phyloP scores from a whole-genome alignment of 1,140 invertebrate species.

The Zaprionus camerounensis region DNA sequence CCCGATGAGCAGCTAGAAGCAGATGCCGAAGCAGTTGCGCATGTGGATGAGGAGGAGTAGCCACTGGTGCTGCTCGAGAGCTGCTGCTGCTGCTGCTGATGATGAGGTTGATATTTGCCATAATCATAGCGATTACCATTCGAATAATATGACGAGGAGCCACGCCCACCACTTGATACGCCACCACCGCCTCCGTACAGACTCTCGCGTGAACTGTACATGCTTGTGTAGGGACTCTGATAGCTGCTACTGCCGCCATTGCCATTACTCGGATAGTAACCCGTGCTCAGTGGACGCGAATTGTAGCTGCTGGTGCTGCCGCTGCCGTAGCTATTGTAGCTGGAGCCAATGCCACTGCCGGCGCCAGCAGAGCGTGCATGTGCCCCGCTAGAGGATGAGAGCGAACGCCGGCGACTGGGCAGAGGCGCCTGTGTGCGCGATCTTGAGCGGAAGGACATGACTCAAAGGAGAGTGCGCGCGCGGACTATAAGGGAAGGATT shows the following conservation, averaged over 20 bases:
- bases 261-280: slow-evolving; percentile 63
- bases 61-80: slow-evolving; percentile 1
- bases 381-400: slow-evolving; percentile 66
- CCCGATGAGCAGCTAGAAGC: slow-evolving; percentile 54
- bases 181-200: slow-evolving; percentile 69
- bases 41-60: slow-evolving; percentile 6
- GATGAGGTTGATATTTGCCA: slow-evolving; percentile 60
- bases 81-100: slow-evolving; percentile 24
- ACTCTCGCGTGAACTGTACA: slow-evolving; percentile 78
- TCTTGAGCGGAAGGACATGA: slow-evolving; percentile 84
- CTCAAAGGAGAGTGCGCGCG: slow-evolving; percentile 18
- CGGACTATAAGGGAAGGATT: slow-evolving; percentile 16
- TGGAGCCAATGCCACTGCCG: slow-evolving; percentile 18
- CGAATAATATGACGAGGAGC: slow-evolving; percentile 47
- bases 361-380: slow-evolving; percentile 49
- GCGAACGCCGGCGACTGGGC: slow-evolving; percentile 69
- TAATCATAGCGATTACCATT: slow-evolving; percentile 80
- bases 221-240: slow-evolving; percentile 79
- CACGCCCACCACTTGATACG: slow-evolving; percentile 11
- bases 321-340: slow-evolving; percentile 69
- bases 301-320: slow-evolving; percentile 65
- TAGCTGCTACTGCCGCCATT: slow-evolving; percentile 54
- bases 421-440: slow-evolving; percentile 77
- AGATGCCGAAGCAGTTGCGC: slow-evolving; percentile 35
- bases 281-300: slow-evolving; percentile 71